Conservation (phyloP, 2,113 vertebrate species). For the Brachyistius frenatus region DNA sequence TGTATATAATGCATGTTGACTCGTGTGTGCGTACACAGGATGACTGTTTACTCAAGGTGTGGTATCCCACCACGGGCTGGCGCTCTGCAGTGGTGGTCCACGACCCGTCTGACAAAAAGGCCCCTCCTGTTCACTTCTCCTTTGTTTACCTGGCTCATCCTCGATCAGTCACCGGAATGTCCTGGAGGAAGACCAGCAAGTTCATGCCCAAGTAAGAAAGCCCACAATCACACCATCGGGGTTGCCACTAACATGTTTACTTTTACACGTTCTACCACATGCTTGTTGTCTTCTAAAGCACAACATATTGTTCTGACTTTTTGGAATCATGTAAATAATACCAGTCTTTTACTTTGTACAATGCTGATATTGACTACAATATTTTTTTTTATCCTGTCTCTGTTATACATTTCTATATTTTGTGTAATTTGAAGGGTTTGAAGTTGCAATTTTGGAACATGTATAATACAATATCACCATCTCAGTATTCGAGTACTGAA, state of each 20-base stretch:
- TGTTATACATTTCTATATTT: too few relatives aligned
- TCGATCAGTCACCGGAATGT: conserved; percentile 94
- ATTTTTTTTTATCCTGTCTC: too few relatives aligned
- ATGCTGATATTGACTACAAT: too few relatives aligned
- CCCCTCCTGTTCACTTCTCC: conserved; percentile 87
- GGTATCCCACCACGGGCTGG: conserved; percentile 97
- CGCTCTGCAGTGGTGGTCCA: conserved; percentile 94
- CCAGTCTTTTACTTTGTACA: too few relatives aligned
- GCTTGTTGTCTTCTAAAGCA: not conserved
- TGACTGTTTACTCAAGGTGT: conserved; percentile 97
- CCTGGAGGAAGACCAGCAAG: conserved; percentile 99
- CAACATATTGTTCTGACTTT: not conserved
- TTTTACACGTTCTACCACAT: not conserved
- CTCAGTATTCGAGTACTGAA: too few relatives aligned
- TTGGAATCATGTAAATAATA: not conserved
- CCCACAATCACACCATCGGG: not conserved
- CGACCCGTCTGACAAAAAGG: conserved; percentile 89
- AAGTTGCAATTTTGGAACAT: too few relatives aligned
- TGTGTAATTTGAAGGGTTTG: too few relatives aligned
- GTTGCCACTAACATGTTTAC: not conserved
- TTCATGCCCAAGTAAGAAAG: conserved; percentile 92
- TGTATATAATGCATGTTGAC: not conserved
- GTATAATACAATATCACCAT: too few relatives aligned
- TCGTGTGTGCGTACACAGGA: conserved; percentile 84
- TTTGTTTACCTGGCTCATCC: conserved; percentile 98